phyloP scores from a whole-genome alignment of 2,113 vertebrate genomes.

The Noturus placidus region DNA sequence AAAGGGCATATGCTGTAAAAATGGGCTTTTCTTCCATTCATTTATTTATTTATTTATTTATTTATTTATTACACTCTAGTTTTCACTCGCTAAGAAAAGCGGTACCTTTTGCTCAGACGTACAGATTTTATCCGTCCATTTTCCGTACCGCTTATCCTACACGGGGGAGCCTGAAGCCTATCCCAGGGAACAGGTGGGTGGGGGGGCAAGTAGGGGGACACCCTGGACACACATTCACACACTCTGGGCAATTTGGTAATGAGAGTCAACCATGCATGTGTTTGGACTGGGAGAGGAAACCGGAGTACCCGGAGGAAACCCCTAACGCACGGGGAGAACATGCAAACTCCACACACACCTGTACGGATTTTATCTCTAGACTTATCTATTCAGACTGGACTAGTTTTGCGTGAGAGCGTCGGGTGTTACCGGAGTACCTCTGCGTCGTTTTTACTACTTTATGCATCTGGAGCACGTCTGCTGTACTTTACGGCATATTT shows the following conservation, averaged over 20 bases:
- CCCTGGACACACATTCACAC: too few relatives aligned
- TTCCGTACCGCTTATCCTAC: too few relatives aligned
- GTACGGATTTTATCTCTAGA: neutral
- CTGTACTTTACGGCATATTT: neutral
- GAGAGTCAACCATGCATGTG: too few relatives aligned
- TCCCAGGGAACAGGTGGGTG: too few relatives aligned
- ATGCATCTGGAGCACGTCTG: neutral
- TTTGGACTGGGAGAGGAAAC: too few relatives aligned
- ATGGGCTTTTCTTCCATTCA: neutral
- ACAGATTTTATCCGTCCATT: neutral
- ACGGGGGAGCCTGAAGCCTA: too few relatives aligned
- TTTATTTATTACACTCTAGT: neutral
- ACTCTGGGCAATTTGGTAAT: too few relatives aligned
- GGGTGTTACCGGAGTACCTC: neutral
- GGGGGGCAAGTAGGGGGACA: too few relatives aligned
- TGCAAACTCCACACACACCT: too few relatives aligned
- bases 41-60: neutral
- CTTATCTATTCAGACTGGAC: neutral
- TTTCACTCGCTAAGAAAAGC: neutral
- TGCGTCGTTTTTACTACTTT: neutral
- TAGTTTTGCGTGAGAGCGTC: neutral
- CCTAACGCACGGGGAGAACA: too few relatives aligned
- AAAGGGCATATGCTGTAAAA: neutral
- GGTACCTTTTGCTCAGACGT: neutral
- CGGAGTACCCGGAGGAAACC: too few relatives aligned